Evolutionary conservation across 2,888 invertebrate genomes (phyloP).

Genomic region (Seira ritae): DNA sequence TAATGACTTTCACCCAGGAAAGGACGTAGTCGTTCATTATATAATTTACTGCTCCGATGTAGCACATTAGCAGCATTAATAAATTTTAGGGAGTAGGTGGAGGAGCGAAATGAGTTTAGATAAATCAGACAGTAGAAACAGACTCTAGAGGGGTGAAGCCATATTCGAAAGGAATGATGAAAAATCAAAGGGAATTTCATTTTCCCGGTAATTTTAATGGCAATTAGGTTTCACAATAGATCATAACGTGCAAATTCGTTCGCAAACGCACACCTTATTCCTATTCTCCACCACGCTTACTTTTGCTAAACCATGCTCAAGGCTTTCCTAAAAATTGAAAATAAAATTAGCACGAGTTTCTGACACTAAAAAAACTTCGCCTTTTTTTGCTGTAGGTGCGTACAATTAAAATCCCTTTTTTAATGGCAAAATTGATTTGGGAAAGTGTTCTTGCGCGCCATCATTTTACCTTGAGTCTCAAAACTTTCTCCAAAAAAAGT

Average conservation of each 20-base stretch:
- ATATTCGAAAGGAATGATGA: neutral
- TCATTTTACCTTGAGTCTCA: neutral
- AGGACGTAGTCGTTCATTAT: slow-evolving; percentile 42
- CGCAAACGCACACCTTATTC: neutral
- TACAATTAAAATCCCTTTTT: neutral
- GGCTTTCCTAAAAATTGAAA: neutral
- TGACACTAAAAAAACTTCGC: no score
- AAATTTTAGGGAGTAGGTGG: neutral
- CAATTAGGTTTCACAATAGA: neutral
- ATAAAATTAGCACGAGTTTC: neutral
- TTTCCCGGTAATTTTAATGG: neutral
- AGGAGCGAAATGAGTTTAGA: slow-evolving; percentile 14
- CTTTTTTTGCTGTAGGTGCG: neutral
- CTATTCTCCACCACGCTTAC: no score
- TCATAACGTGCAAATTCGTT: neutral
- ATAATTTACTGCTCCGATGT: slow-evolving; percentile 38
- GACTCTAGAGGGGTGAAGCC: neutral
- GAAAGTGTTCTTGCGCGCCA: neutral
- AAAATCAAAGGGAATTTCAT: slow-evolving; percentile 21
- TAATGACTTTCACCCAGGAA: slow-evolving; percentile 59
- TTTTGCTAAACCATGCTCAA: no score
- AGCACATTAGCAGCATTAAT: slow-evolving; percentile 5
- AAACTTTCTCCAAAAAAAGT: neutral
- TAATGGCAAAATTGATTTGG: neutral
- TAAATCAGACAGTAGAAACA: slow-evolving; percentile 23